A percentile compares a stretch with the other conserved stretches of the same genome.
Evolutionary conservation across 2,113 vertebrate genomes (phyloP).

Genomic region (Pygoscelis antarcticus): DNA sequence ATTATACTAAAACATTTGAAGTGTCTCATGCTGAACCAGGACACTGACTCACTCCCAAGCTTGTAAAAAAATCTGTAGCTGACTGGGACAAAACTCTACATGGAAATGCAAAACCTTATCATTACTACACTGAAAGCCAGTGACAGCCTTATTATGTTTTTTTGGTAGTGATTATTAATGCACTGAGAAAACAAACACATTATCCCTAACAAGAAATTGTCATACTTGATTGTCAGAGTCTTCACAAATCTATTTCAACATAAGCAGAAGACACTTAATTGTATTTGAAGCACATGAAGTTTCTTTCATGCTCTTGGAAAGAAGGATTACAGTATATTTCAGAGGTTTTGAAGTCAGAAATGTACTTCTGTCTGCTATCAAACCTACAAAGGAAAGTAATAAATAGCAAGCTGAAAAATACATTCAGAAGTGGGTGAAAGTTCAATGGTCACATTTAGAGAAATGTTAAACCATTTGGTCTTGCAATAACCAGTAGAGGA

Average conservation of each 20-base stretch:
- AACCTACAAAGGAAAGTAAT: not conserved
- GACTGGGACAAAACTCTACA: not conserved
- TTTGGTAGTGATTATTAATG: not conserved
- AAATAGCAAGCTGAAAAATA: constrained; percentile 41
- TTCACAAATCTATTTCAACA: not conserved
- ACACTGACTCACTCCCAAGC: constrained; percentile 5
- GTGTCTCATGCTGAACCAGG: not conserved
- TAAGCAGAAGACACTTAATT: not conserved
- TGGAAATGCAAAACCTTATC: not conserved
- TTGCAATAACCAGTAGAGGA: not conserved
- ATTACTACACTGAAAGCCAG: not conserved
- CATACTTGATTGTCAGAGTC: not conserved
- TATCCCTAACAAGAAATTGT: not conserved
- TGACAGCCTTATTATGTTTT: not conserved
- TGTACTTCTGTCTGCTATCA: not conserved
- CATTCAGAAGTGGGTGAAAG: constrained; percentile 51
- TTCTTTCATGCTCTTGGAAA: not conserved
- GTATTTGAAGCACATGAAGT: not conserved
- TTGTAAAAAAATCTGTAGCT: not conserved
- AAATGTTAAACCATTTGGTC: constrained; percentile 14
- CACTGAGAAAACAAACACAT: not conserved
- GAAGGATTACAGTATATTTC: not conserved
- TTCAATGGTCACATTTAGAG: constrained; percentile 26
- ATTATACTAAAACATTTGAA: not conserved
- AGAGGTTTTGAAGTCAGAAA: not conserved